Evolutionary conservation across 2,113 vertebrate genomes (phyloP), one percentile per base, ranked within the genome.

Genomic region (Montifringilla adamsi): DNA sequence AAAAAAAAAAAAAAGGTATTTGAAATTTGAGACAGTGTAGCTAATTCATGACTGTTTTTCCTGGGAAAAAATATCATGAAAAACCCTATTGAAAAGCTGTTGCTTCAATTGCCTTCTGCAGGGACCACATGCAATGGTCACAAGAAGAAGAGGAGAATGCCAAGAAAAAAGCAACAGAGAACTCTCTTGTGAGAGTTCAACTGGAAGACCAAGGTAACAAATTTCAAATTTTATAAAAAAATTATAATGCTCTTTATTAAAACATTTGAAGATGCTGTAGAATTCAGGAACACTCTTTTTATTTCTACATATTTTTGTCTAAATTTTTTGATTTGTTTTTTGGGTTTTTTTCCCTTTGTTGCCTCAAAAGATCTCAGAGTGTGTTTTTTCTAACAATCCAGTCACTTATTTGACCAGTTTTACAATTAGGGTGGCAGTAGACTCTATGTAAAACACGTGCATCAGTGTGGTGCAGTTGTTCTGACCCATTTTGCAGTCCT

Each of bases 91-190:
- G 68, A 82, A 93, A 90, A 33, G 19, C 21, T 79, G 50, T 2
- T 95, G 62, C 35, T 87, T 72, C 68, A 83, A 90, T 63, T 94
- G 19, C 52, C 39, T 95, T 96, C 95, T 91, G n/a, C 70, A 99
- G 99, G 99, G 99, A 99, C 97, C 98, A 99, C 91, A 98, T 99
- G 75, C 97, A 99, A 47, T 99, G 99, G 99, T 98, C 99, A 73
- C 96, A 98, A 69, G 98, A 99, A 94, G 98, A 99, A 37, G 98
- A 96, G 95, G 98, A 96, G 95, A 95, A 76, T 49, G 99, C 99
- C 50, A 98, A 92, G 62, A 95, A 97, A 97, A 98, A 96, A 93
- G 98, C 94, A 18, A 90, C 96, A 79, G 98, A 99, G 96, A 99
- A 99, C 90, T 99, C 99, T 22, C 80, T 93, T 69, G 91, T 97